Conservation (phyloP, 2,888 invertebrate genomes). For the Chymomyza procnemis region DNA sequence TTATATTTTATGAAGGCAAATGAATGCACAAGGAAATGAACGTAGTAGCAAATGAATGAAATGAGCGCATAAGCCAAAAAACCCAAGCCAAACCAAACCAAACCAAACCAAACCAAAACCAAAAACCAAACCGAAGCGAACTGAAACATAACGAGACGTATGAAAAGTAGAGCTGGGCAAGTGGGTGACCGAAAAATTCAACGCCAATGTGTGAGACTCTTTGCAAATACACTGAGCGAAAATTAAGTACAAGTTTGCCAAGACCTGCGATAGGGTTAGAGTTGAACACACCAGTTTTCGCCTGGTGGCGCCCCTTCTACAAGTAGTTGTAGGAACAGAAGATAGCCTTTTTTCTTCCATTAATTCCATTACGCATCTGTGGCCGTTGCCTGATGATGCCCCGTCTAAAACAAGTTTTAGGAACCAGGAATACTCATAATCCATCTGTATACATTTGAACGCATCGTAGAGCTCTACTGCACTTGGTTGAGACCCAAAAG, state of each 20-base stretch:
- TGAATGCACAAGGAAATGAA: conserved; percentile 72
- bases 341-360: too few species aligned
- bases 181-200: conserved; percentile 58
- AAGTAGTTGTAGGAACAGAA: too few species aligned
- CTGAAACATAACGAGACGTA: conserved; percentile 1
- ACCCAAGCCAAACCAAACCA: background rate
- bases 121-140: conserved; percentile 4
- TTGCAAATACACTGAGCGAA: background rate
- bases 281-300: too few species aligned
- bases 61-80: conserved; percentile 34
- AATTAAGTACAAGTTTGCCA: background rate
- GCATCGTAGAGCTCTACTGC: too few species aligned
- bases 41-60: conserved; percentile 58
- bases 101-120: conserved; percentile 2
- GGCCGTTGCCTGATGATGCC: too few species aligned
- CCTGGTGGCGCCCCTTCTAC: too few species aligned
- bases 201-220: conserved; percentile 44
- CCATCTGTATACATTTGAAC: too few species aligned
- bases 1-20: conserved; percentile 75
- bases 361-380: too few species aligned
- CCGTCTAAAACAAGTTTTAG: too few species aligned
- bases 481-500: too few species aligned
- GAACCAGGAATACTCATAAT: too few species aligned
- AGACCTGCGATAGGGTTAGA: too few species aligned
- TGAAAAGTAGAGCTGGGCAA: background rate